Evolutionary conservation across 2,888 invertebrate species (phyloP).

Genomic region (Dasypolia templi): DNA sequence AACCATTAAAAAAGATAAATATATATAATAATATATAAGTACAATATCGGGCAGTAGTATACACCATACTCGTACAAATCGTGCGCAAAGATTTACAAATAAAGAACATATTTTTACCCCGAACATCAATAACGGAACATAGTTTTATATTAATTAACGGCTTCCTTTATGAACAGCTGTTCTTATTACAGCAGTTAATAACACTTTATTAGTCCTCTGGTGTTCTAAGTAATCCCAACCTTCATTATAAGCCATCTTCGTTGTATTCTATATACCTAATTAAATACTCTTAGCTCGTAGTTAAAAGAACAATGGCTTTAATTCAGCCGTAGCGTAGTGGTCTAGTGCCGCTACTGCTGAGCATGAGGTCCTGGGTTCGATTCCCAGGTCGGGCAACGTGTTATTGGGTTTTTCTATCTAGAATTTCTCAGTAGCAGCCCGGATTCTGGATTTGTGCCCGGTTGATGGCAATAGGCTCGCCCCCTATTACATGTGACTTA

Average conservation of each 20-base stretch:
- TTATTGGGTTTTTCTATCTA: too few relatives aligned
- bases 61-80: constrained; percentile 12
- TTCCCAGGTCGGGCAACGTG: too few relatives aligned
- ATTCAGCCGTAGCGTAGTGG: too few relatives aligned
- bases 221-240: constrained; percentile 38
- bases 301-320: constrained; percentile 54
- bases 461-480: too few relatives aligned
- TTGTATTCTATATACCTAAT: constrained; percentile 45
- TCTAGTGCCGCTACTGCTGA: too few relatives aligned
- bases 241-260: constrained; percentile 53
- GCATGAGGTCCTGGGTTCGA: too few relatives aligned
- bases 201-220: constrained; percentile 45
- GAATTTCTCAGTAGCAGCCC: too few relatives aligned
- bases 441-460: too few relatives aligned
- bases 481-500: too few relatives aligned
- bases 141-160: constrained; percentile 41
- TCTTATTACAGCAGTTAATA: constrained; percentile 41
- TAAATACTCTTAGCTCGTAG: constrained; percentile 56
- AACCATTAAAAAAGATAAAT: too few relatives aligned
- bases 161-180: constrained; percentile 30
- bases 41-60: constrained; percentile 5
- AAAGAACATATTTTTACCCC: constrained; percentile 15
- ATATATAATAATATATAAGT: too few relatives aligned
- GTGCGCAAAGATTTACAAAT: constrained; percentile 7
- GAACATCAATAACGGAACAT: constrained; percentile 10